Percentiles rank a stretch among this genome's conserved stretches.
Conservation (phyloP, 1,140 invertebrate genomes). For the Battus philenor region DNA sequence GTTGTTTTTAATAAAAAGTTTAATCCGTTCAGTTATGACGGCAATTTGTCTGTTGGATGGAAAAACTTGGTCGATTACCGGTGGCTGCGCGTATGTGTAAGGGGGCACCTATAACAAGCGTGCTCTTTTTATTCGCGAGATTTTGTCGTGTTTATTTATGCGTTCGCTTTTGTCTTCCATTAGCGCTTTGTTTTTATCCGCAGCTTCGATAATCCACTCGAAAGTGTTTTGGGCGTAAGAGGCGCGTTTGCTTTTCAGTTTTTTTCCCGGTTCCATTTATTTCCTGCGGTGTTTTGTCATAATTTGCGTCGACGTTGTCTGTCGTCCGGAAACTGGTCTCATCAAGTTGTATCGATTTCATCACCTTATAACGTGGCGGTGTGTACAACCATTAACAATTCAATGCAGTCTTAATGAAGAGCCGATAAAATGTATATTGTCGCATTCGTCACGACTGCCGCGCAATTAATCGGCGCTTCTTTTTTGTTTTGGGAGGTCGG, state of each 20-base stretch:
- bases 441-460: conserved; percentile 48
- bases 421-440: conserved; percentile 68
- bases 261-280: no score
- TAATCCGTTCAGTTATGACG: conserved; percentile 73
- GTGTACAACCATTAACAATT: conserved; percentile 64
- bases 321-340: conserved; percentile 45
- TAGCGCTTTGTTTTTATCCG: conserved; percentile 50
- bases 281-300: conserved; percentile 34
- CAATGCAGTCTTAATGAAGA: conserved; percentile 68
- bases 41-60: conserved; percentile 71
- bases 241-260: conserved; percentile 29
- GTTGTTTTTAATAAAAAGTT: conserved; percentile 76
- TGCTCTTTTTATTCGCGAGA: conserved; percentile 46
- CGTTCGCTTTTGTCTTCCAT: conserved; percentile 65
- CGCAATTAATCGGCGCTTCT: conserved; percentile 56
- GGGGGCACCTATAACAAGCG: conserved; percentile 49
- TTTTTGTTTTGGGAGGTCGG: conserved; percentile 38
- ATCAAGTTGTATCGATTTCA: conserved; percentile 55
- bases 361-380: conserved; percentile 53
- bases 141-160: conserved; percentile 68
- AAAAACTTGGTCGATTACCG: conserved; percentile 70
- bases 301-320: conserved; percentile 35
- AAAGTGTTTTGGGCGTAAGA: conserved; percentile 37
- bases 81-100: conserved; percentile 39
- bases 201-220: conserved; percentile 43